Percentiles rank a stretch among this genome's conserved stretches.
Evolutionary conservation across 2,888 invertebrate genomes (phyloP).

Genomic region (Protodeltote pygarga): DNA sequence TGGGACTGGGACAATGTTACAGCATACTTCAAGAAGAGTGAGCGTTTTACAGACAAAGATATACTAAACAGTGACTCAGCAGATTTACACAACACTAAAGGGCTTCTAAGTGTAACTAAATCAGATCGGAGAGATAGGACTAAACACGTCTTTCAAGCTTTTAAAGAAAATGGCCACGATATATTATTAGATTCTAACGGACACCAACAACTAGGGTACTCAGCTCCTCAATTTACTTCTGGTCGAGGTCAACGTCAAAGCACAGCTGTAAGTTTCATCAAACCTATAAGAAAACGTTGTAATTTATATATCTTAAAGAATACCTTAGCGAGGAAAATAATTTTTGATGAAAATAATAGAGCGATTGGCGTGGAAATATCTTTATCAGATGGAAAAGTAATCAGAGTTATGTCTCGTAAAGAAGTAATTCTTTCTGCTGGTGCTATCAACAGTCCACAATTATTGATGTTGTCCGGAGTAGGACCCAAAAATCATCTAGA

Average conservation of each 20-base stretch:
- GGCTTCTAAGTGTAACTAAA: conserved; percentile 60
- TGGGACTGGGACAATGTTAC: conserved; percentile 64
- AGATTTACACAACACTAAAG: conserved; percentile 55
- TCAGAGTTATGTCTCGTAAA: conserved; percentile 50
- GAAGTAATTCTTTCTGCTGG: conserved; percentile 71
- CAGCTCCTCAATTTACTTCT: conserved; percentile 50
- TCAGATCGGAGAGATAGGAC: conserved; percentile 63
- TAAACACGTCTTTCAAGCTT: conserved; percentile 65
- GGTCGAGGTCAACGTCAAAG: conserved; percentile 57
- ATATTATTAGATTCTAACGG: conserved; percentile 58
- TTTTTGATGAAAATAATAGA: conserved; percentile 50
- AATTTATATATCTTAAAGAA: conserved; percentile 64
- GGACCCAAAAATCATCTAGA: conserved; percentile 63
- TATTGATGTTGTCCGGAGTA: conserved; percentile 72
- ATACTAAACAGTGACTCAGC: conserved; percentile 60
- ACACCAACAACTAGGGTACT: conserved; percentile 56
- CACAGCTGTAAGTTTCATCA: conserved; percentile 55
- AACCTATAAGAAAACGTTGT: conserved; percentile 47
- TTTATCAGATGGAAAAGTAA: conserved; percentile 37
- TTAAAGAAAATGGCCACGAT: conserved; percentile 59
- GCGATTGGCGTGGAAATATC: conserved; percentile 61
- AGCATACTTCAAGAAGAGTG: conserved; percentile 65
- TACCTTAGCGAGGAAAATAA: conserved; percentile 57
- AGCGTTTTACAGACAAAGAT: conserved; percentile 47
- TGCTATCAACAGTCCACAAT: conserved; percentile 64